Evolutionary conservation across 2,888 invertebrate genomes (phyloP), one percentile per base, ranked within the genome.

Genomic region (Agriotes lineatus): DNA sequence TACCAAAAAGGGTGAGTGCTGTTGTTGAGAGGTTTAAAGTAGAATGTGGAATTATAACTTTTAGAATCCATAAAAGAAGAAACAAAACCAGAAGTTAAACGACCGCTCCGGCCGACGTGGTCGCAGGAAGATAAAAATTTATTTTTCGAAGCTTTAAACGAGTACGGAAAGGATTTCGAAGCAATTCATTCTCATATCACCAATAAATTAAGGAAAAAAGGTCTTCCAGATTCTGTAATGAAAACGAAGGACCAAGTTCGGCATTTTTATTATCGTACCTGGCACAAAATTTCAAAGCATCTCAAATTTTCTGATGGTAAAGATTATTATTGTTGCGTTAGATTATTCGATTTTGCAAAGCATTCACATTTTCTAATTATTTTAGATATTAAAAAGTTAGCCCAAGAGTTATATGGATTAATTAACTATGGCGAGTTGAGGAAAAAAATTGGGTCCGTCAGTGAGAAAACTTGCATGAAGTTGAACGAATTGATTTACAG

Each of bases 161-260:
- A 98, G 82, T 95, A 91, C 83, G 98, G 97, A 1, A 98, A 97
- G 83, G 97, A 98, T 82, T 98, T 97, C 84, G 97, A 97, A 80
- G 92, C 93, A 0, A 93, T 98, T 72, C 94, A 96, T 60, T 90
- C 91, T 39, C 92, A 93, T 81, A 93, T 98, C 71, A 90, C 92
- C 62, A 89, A 88, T 57, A 96, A 96, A 83, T 89, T 94, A 80
- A 96, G 94, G 84, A 95, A 95, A 79, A 94, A 93, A 80, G 93
- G 92, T 14, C 82, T 91, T 65, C 83, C 87, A 1, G 90, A 90
- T 60, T 85, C 86, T 67, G 86, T 89, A 74, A 89, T 91, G 62
- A 97, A 97, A 85, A 95, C 95, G 56, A 96, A 96, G 84, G 96
- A 96, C 70, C 97, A 98, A 89, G 94, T 97, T 76, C 90, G 97